Conservation (phyloP, 64 coral and sea anemone genomes). For the Pocillopora verrucosa region DNA sequence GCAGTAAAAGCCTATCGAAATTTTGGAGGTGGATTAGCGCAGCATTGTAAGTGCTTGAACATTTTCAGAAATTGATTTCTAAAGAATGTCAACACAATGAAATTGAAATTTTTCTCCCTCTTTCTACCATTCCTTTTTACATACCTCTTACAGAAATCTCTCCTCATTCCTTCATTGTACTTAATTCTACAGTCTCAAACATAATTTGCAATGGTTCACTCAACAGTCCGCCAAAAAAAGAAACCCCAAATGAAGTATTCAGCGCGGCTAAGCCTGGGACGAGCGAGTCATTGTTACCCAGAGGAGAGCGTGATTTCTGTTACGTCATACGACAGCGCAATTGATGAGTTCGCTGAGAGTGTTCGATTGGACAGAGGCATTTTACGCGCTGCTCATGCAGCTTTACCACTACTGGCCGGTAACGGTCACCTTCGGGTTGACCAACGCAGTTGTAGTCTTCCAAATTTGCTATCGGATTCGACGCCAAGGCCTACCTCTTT, state of each 20-base stretch:
- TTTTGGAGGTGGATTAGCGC: conserved; percentile 52
- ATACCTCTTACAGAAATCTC: background rate
- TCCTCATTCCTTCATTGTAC: background rate
- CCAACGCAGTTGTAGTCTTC: conserved; percentile 33
- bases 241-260: conserved; percentile 1
- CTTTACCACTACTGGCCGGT: background rate
- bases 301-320: conserved; percentile 62
- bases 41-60: conserved; percentile 51
- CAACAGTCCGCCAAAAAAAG: conserved; percentile 17
- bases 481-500: background rate
- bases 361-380: conserved; percentile 19
- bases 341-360: conserved; percentile 46
- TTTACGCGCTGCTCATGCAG: background rate
- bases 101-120: background rate
- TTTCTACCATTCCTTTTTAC: background rate
- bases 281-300: conserved; percentile 34
- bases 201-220: background rate
- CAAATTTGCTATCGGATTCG: conserved; percentile 11
- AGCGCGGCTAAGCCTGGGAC: conserved; percentile 18
- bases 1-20: conserved; percentile 42
- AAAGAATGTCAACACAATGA: no score
- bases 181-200: background rate
- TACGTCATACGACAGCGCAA: conserved; percentile 51
- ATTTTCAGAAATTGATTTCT: background rate
- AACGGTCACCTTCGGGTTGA: background rate